A percentile compares a stretch with the other conserved stretches of the same genome.
These are phyloP conservation scores for Drosophila prostipennis DNA, from an alignment of 2,888 invertebrate species.

Conservation along the genomic window DNA sequence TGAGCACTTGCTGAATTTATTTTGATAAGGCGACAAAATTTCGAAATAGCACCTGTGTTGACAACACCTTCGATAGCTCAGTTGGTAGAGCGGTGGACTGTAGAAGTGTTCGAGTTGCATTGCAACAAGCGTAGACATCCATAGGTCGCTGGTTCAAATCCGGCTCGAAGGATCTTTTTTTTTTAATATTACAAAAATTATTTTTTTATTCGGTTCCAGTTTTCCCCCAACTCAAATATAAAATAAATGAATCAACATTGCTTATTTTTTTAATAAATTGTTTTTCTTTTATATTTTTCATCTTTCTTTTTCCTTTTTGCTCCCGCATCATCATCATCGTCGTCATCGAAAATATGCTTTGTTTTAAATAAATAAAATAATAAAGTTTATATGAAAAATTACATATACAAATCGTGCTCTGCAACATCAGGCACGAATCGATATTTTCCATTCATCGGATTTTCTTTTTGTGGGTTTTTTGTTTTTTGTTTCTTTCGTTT, in stretches of 20 bases:
- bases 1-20: constrained; percentile 1
- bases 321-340: constrained; percentile 54
- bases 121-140: constrained; percentile 53
- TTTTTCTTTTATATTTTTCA: constrained; percentile 72
- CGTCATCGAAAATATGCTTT: constrained; percentile 60
- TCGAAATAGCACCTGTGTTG: constrained; percentile 12
- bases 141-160: constrained; percentile 80
- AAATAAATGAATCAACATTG: constrained; percentile 33
- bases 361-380: constrained; percentile 75
- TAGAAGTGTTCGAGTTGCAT: constrained; percentile 36
- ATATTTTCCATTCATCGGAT: constrained; percentile 53
- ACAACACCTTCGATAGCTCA: constrained; percentile 74
- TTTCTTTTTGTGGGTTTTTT: constrained; percentile 30
- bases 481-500: constrained; percentile 28
- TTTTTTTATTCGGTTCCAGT: too few relatives aligned
- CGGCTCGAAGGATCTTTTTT: constrained; percentile 68
- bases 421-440: constrained; percentile 70
- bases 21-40: constrained; percentile 35
- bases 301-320: constrained; percentile 53
- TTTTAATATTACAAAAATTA: neutral
- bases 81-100: constrained; percentile 80
- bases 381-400: constrained; percentile 66
- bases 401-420: constrained; percentile 65
- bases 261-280: constrained; percentile 65
- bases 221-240: neutral